Base-by-base conservation (phyloP, 2,113 vertebrate genomes). In the Zingel zingel region DNA sequence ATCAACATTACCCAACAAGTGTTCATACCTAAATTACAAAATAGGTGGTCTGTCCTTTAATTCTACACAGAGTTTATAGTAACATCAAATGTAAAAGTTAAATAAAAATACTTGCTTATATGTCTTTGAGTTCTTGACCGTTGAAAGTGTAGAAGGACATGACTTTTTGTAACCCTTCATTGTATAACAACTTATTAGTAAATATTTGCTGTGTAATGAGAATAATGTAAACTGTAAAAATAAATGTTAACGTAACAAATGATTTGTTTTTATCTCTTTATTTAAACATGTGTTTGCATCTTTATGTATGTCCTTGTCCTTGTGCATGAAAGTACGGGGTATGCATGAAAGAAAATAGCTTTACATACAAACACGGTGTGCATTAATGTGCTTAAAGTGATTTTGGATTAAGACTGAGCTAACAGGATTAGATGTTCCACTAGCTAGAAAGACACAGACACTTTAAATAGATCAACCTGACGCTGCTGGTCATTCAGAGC, bases 391-490 rank as follows among this genome's bases (percentile, higher is more conserved):
- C 74, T 84, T 53, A 67, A 70, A 50, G 48, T 83, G 11, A 79
- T 83, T 70, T 33, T 47, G 88, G 92, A 94, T 94, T 93, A 94
- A 50, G 76, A 62, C 57, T 81, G 48, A 79, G 90, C 43, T 91
- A 76, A 92, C 62, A 68, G 91, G 93, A 95, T 95, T 94, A 94
- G 67, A 88, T 79, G 86, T 91, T 92, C 91, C 84, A 85, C 91
- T 81, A 6, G 67, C 82, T 72, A 51, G 64, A 87, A 58, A 16
- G 59, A 76, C 25, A 43, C 81, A 33, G 33, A 33, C 33, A 33
- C 72, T 83, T 70, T 86, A 93, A 90, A 93, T 91, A 93, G 86
- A 80, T 39, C 76, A 59, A 36, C 43, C 61, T 7, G 79, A 73
- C 14, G 36, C 69, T 50, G 36, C 47, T 53, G 51, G 56, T 54